Percentiles rank a stretch among this genome's conserved stretches.
phyloP scores from a whole-genome alignment of 1,140 invertebrate genomes.

The silkworm (Bombyx mori) region ASM3026992v2 NC_085111.1:9332501-9333000 shows the following conservation, averaged over 20 bases:
- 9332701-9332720: conserved; percentile 79
- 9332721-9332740: neutral
- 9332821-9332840: conserved; percentile 81
- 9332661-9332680: conserved; percentile 75
- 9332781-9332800: conserved; percentile 89
- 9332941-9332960: no score
- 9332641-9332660: neutral
- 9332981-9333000: no score
- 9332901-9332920: no score
- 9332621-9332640: neutral
- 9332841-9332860: conserved; percentile 78
- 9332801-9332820: conserved; percentile 82
- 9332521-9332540: no score
- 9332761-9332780: conserved; percentile 90
- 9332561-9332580: no score
- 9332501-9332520: no score
- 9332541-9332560: no score
- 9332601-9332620: no score
- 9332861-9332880: conserved; percentile 45
- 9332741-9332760: conserved; percentile 78
- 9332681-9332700: conserved; percentile 89
- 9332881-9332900: neutral
- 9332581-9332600: no score
- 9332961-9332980: no score
- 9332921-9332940: no score